phyloP scores from a whole-genome alignment of 2,113 vertebrate species.

The Trochalopteron elliotii region DNA sequence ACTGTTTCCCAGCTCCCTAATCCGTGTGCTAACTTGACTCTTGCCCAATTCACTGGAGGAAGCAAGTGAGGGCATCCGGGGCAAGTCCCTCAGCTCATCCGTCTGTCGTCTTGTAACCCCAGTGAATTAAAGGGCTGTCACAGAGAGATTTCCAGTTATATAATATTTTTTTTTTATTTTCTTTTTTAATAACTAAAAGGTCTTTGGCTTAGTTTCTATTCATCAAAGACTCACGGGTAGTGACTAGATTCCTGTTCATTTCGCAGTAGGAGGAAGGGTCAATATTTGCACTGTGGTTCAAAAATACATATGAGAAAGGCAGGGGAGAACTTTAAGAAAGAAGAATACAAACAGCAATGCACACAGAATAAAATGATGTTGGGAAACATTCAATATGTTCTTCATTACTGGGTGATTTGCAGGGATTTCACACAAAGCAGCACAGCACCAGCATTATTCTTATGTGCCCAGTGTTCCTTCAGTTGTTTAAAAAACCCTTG shows the following conservation, averaged over 20 bases:
- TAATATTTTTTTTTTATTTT: background rate
- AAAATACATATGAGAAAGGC: slow-evolving; percentile 19
- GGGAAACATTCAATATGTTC: background rate
- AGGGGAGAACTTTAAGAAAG: slow-evolving; percentile 20
- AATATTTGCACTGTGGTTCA: slow-evolving; percentile 56
- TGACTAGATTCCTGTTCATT: slow-evolving; percentile 46
- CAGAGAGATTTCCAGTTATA: background rate
- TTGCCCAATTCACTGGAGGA: background rate
- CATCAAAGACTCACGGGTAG: slow-evolving; percentile 9
- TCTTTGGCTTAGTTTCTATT: slow-evolving; percentile 30
- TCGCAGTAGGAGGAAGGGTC: background rate
- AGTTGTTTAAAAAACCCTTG: accelerated
- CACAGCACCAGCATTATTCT: background rate
- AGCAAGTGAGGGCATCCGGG: background rate
- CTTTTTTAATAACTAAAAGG: background rate
- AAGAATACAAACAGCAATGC: slow-evolving; percentile 20
- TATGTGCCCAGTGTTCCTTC: background rate
- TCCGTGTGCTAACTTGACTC: background rate
- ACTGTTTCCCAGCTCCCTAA: background rate
- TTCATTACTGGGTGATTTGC: background rate
- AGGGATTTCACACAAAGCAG: slow-evolving; percentile 12
- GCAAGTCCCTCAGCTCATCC: background rate
- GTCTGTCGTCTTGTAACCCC: background rate
- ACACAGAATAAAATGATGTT: background rate
- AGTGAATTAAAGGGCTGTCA: background rate